Conservation (phyloP, 1,140 invertebrate genomes). For the Apolygus lucorum region DNA sequence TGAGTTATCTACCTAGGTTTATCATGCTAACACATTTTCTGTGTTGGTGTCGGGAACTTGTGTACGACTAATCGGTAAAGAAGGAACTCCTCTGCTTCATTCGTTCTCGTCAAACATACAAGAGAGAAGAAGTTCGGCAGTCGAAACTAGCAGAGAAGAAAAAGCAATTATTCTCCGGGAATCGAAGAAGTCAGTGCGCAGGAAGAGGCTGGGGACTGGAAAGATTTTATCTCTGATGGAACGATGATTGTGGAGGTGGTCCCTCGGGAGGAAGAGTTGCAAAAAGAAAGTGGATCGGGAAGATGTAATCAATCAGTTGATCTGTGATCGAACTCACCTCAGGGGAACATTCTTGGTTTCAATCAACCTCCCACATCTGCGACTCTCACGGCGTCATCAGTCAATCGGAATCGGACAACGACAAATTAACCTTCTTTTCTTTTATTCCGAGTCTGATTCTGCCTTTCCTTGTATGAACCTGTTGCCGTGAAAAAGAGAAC, state of each 20-base stretch:
- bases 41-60: too few relatives aligned
- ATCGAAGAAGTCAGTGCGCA: too few relatives aligned
- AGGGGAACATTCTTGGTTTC: slow-evolving; percentile 14
- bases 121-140: not conserved
- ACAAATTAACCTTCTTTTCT: slow-evolving; percentile 2
- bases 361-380: slow-evolving; percentile 11
- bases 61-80: too few relatives aligned
- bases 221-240: slow-evolving; percentile 7
- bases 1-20: too few relatives aligned
- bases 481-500: not conserved
- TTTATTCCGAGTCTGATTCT: not conserved
- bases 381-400: not conserved
- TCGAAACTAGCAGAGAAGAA: not conserved
- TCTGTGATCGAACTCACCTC: slow-evolving; percentile 16
- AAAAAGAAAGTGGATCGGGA: slow-evolving; percentile 2
- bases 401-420: not conserved
- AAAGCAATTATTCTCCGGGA: not conserved
- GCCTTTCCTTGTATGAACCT: not conserved
- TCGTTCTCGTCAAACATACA: too few relatives aligned
- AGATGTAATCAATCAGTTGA: slow-evolving; percentile 15
- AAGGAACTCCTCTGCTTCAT: too few relatives aligned
- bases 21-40: too few relatives aligned
- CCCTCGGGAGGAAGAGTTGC: not conserved
- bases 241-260: slow-evolving; percentile 9
- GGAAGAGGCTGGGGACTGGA: not conserved